These are phyloP conservation scores for Galemys pyrenaicus DNA, from an alignment of 2,113 vertebrate species.

Conservation along the genomic window DNA sequence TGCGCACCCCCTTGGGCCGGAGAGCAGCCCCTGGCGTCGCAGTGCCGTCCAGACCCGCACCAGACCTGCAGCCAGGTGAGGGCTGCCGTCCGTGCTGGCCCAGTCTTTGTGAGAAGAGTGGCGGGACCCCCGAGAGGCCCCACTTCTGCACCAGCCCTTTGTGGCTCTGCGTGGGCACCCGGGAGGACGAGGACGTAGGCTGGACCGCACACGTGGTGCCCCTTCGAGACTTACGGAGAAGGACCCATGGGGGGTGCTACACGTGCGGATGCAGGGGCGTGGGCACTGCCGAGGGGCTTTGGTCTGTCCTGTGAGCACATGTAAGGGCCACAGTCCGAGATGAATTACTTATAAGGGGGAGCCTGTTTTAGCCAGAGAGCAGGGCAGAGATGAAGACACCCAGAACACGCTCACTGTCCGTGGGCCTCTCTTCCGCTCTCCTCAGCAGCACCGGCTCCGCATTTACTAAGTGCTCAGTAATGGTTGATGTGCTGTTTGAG, in stretches of 20 bases:
- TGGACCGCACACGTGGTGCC: not conserved
- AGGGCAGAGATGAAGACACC: not conserved
- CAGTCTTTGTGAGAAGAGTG: no score
- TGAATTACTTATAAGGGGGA: not conserved
- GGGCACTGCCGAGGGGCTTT: not conserved
- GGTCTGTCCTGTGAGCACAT: no score
- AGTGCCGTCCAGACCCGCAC: rapidly evolving
- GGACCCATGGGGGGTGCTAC: no score
- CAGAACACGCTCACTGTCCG: not conserved
- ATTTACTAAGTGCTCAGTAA: not conserved
- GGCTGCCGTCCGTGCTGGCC: no score
- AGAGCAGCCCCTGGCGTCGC: no score
- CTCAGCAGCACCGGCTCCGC: not conserved
- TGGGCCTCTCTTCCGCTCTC: no score
- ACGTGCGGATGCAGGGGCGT: not conserved
- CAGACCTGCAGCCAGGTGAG: not conserved
- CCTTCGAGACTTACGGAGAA: not conserved
- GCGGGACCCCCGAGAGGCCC: not conserved
- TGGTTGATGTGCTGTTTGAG: not conserved
- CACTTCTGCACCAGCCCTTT: not conserved
- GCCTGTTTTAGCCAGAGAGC: not conserved
- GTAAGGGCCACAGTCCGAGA: not conserved
- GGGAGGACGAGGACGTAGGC: no score
- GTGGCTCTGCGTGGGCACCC: not conserved
- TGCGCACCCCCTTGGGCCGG: no score